phyloP scores from a whole-genome alignment of 1,140 invertebrate species.

The Dinothrombium tinctorium region DNA sequence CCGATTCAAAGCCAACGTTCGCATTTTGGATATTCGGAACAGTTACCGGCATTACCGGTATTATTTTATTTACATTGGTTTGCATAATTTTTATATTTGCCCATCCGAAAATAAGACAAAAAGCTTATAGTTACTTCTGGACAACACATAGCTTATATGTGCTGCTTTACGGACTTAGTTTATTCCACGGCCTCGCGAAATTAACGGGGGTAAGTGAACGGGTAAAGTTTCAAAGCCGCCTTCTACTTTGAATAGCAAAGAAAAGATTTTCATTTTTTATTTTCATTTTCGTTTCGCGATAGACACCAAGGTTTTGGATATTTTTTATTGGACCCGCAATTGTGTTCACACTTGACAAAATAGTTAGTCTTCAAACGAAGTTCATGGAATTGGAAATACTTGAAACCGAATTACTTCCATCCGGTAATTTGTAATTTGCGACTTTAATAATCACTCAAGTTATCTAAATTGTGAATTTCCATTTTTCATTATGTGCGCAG shows the following conservation, averaged over 20 bases:
- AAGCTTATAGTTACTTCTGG: constrained; percentile 93
- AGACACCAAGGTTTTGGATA: constrained; percentile 60
- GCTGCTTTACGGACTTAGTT: constrained; percentile 58
- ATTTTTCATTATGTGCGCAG: too few relatives aligned
- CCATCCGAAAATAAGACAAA: constrained; percentile 71
- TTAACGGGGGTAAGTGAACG: constrained; percentile 55
- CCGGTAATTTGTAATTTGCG: too few relatives aligned
- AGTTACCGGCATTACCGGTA: constrained; percentile 79
- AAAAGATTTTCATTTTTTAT: background rate
- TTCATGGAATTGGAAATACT: constrained; percentile 84
- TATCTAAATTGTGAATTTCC: too few relatives aligned
- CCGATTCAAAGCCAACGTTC: constrained; percentile 68
- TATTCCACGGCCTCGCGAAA: constrained; percentile 81
- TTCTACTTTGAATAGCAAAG: too few relatives aligned
- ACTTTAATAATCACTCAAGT: too few relatives aligned
- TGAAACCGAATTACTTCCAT: constrained; percentile 82
- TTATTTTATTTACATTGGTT: constrained; percentile 74
- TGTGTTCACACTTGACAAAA: constrained; percentile 70
- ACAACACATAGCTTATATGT: constrained; percentile 84
- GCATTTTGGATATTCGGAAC: constrained; percentile 86
- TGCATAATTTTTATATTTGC: constrained; percentile 92
- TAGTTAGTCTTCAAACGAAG: constrained; percentile 68
- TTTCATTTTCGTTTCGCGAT: constrained; percentile 15
- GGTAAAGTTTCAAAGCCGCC: too few relatives aligned
- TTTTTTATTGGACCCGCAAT: constrained; percentile 84